Evolutionary conservation across 1,140 invertebrate species (phyloP).

Genomic region (Dendroctonus ponderosae): DNA sequence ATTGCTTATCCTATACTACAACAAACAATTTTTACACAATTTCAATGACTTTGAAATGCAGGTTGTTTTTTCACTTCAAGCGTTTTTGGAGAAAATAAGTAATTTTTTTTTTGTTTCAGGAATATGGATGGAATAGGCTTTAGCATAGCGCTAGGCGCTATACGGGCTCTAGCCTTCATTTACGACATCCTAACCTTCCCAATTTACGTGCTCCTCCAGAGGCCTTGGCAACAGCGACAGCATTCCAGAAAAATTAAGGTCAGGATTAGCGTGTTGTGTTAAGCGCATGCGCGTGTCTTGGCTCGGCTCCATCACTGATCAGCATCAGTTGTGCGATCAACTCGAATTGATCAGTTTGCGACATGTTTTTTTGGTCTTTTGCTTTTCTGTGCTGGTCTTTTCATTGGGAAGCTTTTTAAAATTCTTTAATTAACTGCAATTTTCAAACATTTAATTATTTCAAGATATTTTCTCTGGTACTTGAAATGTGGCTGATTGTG

Average conservation of each 20-base stretch:
- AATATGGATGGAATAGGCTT: constrained; percentile 77
- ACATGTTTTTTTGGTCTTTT: too few species aligned
- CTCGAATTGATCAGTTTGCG: too few species aligned
- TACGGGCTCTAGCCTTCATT: constrained; percentile 75
- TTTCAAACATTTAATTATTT: too few species aligned
- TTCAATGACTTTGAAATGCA: background rate
- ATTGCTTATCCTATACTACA: background rate
- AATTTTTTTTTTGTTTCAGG: constrained; percentile 54
- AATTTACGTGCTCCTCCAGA: constrained; percentile 81
- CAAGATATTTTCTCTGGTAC: too few species aligned
- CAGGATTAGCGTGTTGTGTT: constrained; percentile 36
- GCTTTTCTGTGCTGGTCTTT: too few species aligned
- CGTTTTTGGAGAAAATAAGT: background rate
- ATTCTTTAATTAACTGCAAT: too few species aligned
- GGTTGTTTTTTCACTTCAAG: background rate
- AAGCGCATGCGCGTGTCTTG: too few species aligned
- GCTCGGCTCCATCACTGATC: too few species aligned
- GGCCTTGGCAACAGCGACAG: constrained; percentile 80
- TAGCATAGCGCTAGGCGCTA: constrained; percentile 67
- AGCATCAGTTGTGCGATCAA: too few species aligned
- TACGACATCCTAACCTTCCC: constrained; percentile 90
- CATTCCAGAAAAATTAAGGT: constrained; percentile 76
- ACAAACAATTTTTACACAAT: background rate
- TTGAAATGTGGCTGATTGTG: too few species aligned
- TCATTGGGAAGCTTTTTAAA: too few species aligned